Percentiles rank a stretch among this genome's conserved stretches.
phyloP scores from a whole-genome alignment of 2,888 invertebrate species.

The Agrotis segetum region DNA sequence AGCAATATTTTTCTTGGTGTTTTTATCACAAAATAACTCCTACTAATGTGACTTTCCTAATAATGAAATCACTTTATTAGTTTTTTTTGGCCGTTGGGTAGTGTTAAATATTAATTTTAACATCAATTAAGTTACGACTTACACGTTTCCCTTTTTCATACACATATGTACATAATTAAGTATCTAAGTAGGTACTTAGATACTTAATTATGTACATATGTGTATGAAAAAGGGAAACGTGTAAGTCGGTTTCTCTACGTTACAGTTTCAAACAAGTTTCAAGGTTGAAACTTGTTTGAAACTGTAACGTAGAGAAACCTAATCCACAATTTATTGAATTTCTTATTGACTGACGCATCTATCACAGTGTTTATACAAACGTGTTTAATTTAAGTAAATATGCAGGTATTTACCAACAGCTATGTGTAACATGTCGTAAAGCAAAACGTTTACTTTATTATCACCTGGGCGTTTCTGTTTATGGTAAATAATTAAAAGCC shows the following conservation, averaged over 20 bases:
- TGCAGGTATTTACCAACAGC: constrained; percentile 31
- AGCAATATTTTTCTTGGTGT: not conserved
- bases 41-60: too few relatives aligned
- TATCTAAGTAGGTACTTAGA: too few relatives aligned
- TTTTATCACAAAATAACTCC: not conserved
- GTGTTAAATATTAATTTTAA: too few relatives aligned
- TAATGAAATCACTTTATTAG: not conserved
- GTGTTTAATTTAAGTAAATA: constrained; percentile 27
- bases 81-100: too few relatives aligned
- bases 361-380: constrained; percentile 24
- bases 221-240: too few relatives aligned
- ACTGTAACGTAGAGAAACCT: not conserved
- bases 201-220: too few relatives aligned
- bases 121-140: too few relatives aligned
- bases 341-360: constrained; percentile 13
- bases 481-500: constrained; percentile 68
- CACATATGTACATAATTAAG: too few relatives aligned
- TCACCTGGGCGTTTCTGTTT: constrained; percentile 61
- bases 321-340: constrained; percentile 1
- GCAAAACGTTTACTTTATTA: constrained; percentile 66
- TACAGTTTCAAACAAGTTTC: too few relatives aligned
- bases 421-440: constrained; percentile 56
- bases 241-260: too few relatives aligned
- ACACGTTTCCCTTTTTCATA: too few relatives aligned
- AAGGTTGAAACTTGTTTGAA: too few relatives aligned